Conservation (phyloP, 2,113 vertebrate genomes). For the Leptodactylus fuscus region DNA sequence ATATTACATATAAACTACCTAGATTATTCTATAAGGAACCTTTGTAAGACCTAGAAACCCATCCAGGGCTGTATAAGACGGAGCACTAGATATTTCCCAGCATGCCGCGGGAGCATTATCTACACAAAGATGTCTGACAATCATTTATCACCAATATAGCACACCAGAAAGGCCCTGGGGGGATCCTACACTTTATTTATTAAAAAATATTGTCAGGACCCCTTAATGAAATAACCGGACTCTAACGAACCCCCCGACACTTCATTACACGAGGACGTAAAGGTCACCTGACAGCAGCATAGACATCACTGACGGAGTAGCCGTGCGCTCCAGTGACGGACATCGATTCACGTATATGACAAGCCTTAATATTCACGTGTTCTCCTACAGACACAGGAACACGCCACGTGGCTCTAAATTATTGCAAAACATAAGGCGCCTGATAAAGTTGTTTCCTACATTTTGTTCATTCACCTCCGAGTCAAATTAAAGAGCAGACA, state of each 20-base stretch:
- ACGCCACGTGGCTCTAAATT: too few relatives aligned
- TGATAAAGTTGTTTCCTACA: neutral
- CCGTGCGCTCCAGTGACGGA: neutral
- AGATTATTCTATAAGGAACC: neutral
- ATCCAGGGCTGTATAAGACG: neutral
- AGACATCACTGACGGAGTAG: neutral
- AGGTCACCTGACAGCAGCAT: neutral
- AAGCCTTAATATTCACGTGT: neutral
- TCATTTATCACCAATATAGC: neutral
- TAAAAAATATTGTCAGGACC: neutral
- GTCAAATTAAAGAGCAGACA: neutral
- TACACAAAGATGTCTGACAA: neutral
- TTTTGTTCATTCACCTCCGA: neutral
- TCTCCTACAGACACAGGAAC: neutral
- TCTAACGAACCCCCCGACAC: neutral
- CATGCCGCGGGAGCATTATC: neutral
- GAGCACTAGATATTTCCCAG: neutral
- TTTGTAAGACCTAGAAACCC: neutral
- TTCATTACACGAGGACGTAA: neutral
- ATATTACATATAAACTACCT: neutral
- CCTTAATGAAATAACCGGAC: neutral
- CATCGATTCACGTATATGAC: neutral
- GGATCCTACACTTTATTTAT: neutral
- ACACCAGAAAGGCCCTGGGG: neutral
- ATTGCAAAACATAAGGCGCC: neutral